Conservation (phyloP, 2,113 vertebrate species). For the Hippopotamus amphibius region DNA sequence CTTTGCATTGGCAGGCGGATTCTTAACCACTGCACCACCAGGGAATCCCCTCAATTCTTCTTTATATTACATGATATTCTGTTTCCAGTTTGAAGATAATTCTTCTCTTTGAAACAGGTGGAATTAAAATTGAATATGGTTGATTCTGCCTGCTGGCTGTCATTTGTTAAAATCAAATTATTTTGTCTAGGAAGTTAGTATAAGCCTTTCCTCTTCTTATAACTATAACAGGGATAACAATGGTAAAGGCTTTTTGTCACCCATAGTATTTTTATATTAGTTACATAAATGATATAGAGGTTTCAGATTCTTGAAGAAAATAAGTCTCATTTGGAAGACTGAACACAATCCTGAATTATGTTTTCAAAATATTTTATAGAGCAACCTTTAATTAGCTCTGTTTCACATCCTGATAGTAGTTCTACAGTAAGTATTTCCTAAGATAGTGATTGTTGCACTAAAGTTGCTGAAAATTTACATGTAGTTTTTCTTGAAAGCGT, state of each 20-base stretch:
- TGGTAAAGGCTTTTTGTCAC: not conserved
- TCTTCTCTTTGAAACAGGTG: not conserved
- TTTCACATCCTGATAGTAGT: not conserved
- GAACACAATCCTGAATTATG: not conserved
- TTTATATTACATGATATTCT: not conserved
- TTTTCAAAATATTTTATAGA: slow-evolving; percentile 46
- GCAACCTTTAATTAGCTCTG: not conserved
- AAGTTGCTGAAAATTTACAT: slow-evolving; percentile 12
- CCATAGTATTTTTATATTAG: not conserved
- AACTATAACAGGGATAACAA: not conserved
- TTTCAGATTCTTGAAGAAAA: slow-evolving; percentile 18
- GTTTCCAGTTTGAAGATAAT: slow-evolving; percentile 11
- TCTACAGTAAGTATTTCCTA: not conserved
- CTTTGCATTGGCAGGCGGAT: no score
- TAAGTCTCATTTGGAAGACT: not conserved
- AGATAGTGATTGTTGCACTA: not conserved
- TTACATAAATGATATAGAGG: not conserved
- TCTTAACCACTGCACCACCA: no score
- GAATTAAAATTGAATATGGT: not conserved
- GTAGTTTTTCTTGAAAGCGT: not conserved
- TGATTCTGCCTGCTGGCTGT: not conserved
- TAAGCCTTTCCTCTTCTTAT: not conserved
- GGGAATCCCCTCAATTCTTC: not conserved
- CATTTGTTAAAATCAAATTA: slow-evolving; percentile 41
- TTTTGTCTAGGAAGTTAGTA: not conserved